Conservation (phyloP, 2,888 invertebrate genomes). For the Hemicrepidius hirtus region DNA sequence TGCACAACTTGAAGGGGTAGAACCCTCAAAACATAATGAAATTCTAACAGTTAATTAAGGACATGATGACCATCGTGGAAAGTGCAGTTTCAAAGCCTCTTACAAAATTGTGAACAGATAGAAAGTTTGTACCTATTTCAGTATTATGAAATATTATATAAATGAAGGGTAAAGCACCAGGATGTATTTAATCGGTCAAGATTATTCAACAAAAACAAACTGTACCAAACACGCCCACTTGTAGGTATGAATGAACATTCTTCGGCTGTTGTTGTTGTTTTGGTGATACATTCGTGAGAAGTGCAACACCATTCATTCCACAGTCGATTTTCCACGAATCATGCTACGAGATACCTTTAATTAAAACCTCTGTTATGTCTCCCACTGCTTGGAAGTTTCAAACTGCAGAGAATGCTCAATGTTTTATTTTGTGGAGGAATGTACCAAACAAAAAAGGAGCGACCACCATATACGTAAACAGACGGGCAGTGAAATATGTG, state of each 20-base stretch:
- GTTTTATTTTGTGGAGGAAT: slow-evolving; percentile 1
- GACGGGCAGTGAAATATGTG: slow-evolving; percentile 21
- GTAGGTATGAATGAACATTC: slow-evolving; percentile 15
- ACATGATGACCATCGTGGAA: background rate
- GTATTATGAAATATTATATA: too few relatives aligned
- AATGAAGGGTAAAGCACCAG: background rate
- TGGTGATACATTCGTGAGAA: background rate
- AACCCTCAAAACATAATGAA: background rate
- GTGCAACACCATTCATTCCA: background rate
- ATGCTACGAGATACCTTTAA: too few relatives aligned
- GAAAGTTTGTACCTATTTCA: too few relatives aligned
- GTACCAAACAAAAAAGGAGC: slow-evolving; percentile 29
- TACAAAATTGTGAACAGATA: background rate
- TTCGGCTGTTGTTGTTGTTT: slow-evolving; percentile 2
- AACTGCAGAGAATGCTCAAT: background rate
- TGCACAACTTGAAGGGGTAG: background rate
- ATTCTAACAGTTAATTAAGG: background rate
- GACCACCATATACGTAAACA: slow-evolving; percentile 27
- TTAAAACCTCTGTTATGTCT: too few relatives aligned
- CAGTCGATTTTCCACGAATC: too few relatives aligned
- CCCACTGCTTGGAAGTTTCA: background rate
- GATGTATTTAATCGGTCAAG: slow-evolving; percentile 1
- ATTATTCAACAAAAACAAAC: slow-evolving; percentile 19
- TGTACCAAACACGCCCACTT: slow-evolving; percentile 21
- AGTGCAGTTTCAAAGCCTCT: background rate